Evolutionary conservation across 1,140 invertebrate species (phyloP).

Genomic region (Armadillidium nasatum): DNA sequence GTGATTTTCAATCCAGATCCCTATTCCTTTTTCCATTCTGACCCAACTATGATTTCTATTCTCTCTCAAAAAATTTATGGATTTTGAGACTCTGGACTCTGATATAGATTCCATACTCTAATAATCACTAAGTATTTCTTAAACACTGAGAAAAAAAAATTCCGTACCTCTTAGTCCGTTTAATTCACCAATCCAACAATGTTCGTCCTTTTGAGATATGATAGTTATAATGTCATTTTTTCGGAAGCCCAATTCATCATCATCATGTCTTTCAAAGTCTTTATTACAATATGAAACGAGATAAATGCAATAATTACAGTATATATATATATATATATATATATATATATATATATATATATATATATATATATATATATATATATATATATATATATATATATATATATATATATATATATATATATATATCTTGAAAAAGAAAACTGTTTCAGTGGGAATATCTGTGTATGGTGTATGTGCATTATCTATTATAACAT

Average conservation of each 20-base stretch:
- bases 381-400: slow-evolving; percentile 6
- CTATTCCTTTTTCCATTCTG: slow-evolving; percentile 92
- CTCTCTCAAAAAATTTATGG: too few species aligned
- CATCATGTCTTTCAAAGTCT: slow-evolving; percentile 97
- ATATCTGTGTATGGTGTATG: too few species aligned
- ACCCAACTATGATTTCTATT: slow-evolving; percentile 99
- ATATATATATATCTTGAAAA: not conserved
- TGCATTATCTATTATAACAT: too few species aligned
- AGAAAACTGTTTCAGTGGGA: too few species aligned
- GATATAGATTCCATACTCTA: too few species aligned
- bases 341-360: slow-evolving; percentile 20
- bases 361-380: slow-evolving; percentile 18
- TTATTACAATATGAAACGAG: slow-evolving; percentile 11
- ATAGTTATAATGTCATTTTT: slow-evolving; percentile 98
- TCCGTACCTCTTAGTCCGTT: slow-evolving; percentile 79
- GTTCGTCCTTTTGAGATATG: slow-evolving; percentile 96
- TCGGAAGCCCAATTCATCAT: slow-evolving; percentile 95
- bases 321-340: slow-evolving; percentile 22
- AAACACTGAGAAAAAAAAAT: slow-evolving; percentile 24
- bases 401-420: slow-evolving; percentile 11
- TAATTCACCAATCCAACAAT: slow-evolving; percentile 98
- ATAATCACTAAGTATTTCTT: too few species aligned
- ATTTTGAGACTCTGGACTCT: too few species aligned
- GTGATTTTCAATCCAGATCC: slow-evolving; percentile 54
- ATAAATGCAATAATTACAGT: too few species aligned